Evolutionary conservation across 2,888 invertebrate species (phyloP).

Genomic region (Myathropa florea): DNA sequence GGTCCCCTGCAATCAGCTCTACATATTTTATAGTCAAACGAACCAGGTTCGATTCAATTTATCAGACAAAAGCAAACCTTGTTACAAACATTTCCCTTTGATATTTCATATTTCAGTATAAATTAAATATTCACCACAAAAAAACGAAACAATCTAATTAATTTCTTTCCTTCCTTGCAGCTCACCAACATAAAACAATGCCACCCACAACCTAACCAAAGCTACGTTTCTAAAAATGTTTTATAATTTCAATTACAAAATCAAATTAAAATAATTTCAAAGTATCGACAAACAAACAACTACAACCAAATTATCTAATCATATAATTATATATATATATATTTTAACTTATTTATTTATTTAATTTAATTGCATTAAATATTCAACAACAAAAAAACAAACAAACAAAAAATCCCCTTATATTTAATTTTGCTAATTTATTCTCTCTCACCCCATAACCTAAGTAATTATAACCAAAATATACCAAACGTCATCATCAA

Average conservation of each 20-base stretch:
- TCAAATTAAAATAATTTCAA: conserved; percentile 64
- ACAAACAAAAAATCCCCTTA: conserved; percentile 67
- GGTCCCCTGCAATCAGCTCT: no score
- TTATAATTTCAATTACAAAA: conserved; percentile 60
- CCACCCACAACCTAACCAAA: conserved; percentile 69
- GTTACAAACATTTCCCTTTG: neutral
- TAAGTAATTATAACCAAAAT: conserved; percentile 59
- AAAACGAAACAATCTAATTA: neutral
- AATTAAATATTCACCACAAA: neutral
- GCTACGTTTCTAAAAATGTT: conserved; percentile 56
- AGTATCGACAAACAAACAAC: conserved; percentile 29
- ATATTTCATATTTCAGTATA: neutral
- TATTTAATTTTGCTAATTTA: conserved; percentile 65
- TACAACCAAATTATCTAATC: conserved; percentile 76
- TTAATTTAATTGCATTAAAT: conserved; percentile 66
- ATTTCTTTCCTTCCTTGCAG: conserved; percentile 46
- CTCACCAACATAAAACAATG: conserved; percentile 57
- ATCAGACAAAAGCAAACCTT: neutral
- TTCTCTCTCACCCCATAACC: conserved; percentile 58
- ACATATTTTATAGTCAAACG: no score
- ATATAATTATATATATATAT: conserved; percentile 67
- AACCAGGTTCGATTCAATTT: no score
- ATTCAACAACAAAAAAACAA: conserved; percentile 64
- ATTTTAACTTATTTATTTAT: conserved; percentile 74
- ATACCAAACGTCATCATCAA: conserved; percentile 61